phyloP scores from a whole-genome alignment of 1,140 invertebrate species.

The Eumeta japonica region DNA sequence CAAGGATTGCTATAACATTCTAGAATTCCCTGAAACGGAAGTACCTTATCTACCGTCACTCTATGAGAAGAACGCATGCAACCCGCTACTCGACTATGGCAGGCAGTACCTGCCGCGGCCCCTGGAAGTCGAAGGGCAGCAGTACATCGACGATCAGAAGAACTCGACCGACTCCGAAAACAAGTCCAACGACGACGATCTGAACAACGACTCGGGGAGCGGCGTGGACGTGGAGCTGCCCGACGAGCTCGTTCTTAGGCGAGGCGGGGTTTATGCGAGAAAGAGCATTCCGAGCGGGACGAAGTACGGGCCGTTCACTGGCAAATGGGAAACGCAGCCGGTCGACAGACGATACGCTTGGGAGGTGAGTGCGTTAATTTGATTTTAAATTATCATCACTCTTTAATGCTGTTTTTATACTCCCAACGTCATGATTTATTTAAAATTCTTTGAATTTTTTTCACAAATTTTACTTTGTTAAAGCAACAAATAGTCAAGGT shows the following conservation, averaged over 20 bases:
- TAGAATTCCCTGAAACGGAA: constrained; percentile 36
- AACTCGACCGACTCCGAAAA: constrained; percentile 32
- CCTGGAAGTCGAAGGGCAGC: constrained; percentile 29
- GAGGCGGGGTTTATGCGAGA: constrained; percentile 59
- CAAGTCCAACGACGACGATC: constrained; percentile 19
- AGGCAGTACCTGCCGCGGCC: constrained; percentile 27
- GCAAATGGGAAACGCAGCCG: constrained; percentile 66
- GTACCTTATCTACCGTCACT: constrained; percentile 30
- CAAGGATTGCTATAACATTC: constrained; percentile 38
- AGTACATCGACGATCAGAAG: constrained; percentile 21
- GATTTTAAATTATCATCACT: no score
- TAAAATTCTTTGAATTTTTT: no score
- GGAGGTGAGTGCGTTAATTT: constrained; percentile 79
- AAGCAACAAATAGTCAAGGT: no score
- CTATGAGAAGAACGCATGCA: constrained; percentile 16
- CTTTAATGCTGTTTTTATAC: no score
- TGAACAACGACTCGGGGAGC: constrained; percentile 9
- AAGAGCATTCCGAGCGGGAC: constrained; percentile 60
- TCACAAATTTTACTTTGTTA: no score
- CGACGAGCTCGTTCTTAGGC: constrained; percentile 48
- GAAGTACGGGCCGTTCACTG: constrained; percentile 70
- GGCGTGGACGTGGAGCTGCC: constrained; percentile 15
- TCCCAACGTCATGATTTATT: no score
- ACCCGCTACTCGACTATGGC: constrained; percentile 17
- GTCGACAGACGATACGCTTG: constrained; percentile 66